These are phyloP conservation scores for Drosophila leontia DNA, from an alignment of 1,140 invertebrate genomes.

Conservation along the genomic window DNA sequence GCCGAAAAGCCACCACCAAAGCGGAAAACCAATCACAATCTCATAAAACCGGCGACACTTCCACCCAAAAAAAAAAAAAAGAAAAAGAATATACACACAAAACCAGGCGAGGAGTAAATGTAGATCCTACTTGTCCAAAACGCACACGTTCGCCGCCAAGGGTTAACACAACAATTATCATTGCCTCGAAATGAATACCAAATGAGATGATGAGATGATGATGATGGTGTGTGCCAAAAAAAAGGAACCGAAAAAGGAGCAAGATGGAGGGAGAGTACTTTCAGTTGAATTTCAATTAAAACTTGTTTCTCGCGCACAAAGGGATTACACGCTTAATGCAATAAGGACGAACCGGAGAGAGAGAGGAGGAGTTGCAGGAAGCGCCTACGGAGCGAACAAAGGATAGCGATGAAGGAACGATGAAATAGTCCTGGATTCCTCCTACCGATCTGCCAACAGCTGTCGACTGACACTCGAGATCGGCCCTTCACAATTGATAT, in stretches of 20 bases:
- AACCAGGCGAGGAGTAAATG: slow-evolving; percentile 19
- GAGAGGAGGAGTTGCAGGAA: slow-evolving; percentile 71
- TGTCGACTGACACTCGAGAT: slow-evolving; percentile 76
- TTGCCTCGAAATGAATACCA: slow-evolving; percentile 54
- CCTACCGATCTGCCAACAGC: slow-evolving; percentile 35
- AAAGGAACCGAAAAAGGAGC: slow-evolving; percentile 47
- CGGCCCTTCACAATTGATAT: slow-evolving; percentile 63
- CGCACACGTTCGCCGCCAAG: slow-evolving; percentile 71
- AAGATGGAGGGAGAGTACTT: slow-evolving; percentile 34
- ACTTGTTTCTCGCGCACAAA: slow-evolving; percentile 64
- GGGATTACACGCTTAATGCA: slow-evolving; percentile 79
- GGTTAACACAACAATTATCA: slow-evolving; percentile 81
- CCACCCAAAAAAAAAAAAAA: slow-evolving; percentile 28
- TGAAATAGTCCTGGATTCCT: slow-evolving; percentile 21
- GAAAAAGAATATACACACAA: slow-evolving; percentile 8
- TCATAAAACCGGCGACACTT: slow-evolving; percentile 64
- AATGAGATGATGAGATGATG: slow-evolving; percentile 38
- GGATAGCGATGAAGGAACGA: background rate
- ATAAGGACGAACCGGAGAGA: slow-evolving; percentile 50
- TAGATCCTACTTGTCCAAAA: slow-evolving; percentile 73
- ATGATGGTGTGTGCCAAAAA: slow-evolving; percentile 79
- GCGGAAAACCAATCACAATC: slow-evolving; percentile 74
- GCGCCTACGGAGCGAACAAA: slow-evolving; percentile 62
- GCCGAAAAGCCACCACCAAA: slow-evolving; percentile 68
- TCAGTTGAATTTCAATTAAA: slow-evolving; percentile 80